Base-by-base conservation (phyloP, 2,113 vertebrate genomes). In the Anarrhichthys ocellatus region DNA sequence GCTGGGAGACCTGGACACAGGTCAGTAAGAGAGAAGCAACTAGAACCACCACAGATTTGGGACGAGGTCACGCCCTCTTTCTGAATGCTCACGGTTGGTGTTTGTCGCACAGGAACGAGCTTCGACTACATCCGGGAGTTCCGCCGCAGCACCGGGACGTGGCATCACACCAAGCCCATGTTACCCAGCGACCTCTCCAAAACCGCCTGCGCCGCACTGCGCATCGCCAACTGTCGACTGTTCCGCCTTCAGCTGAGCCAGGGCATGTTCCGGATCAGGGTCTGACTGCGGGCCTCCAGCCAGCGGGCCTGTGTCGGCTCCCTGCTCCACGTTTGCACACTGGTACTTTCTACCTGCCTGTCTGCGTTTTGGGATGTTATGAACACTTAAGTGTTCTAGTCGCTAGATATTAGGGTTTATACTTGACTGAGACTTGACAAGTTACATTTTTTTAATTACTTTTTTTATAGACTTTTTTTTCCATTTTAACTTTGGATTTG, bases 91-190 rank as follows among this genome's bases (percentile, higher is more conserved):
- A 6, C 7, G 0, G 0, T 15, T 10, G 4, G 0, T 36, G 17
- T 81, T 27, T 75, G 20, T 14, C 24, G 8, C 29, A 18, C 83
- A 99, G 98, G 98, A 77, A 96, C 96, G 14, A 97, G 94, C 87
- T 99, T 98, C 0, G 98, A 99, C 94, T 99, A 99, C 2, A 97
- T 99, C 4, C 95, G 98, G 2, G 98, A 99, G 76, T 99, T 99
- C 36, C 97, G 97, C 38, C 96, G 98, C 22, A 98, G 97, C 94
- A 97, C 97, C 0, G 98, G 98, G 1, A 97, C 97, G 6, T 99
- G 98, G 98, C 97, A 99, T 59, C 97, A 96, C 88, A 99, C 97
- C 0, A 97, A 96, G 18, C 96, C 95, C 0, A 96, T 99, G n/a
- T 93, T 98, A 36, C 91, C 97, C 0, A 96, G 94, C 0, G 97